Base-by-base conservation (phyloP, 2,888 invertebrate species). In the Eutolmus rufibarbis region DNA sequence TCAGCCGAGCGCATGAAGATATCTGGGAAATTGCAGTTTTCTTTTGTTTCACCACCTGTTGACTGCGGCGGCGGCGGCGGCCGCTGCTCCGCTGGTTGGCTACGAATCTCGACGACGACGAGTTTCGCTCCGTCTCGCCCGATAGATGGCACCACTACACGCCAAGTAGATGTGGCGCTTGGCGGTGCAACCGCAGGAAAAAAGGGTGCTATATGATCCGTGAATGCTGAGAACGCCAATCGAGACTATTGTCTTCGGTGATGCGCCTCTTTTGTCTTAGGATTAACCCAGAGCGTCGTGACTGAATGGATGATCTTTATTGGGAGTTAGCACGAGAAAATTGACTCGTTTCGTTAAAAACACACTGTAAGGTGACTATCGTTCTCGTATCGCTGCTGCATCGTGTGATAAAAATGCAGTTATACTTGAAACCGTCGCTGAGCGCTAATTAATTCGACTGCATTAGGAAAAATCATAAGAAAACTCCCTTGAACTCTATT, bases 11-110 rank as follows among this genome's bases (percentile, higher is more conserved):
- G 74, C 85, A 74, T 57, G 82, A 82, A 85, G 74, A 85, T 40
- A 85, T 85, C 85, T 85, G 85, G 85, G 85, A 85, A 85, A 85
- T 74, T 85, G 74, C 74, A 74, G 85, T 85, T 85, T 84, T 85
- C 85, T 85, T 85, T 74, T 85, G 74, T 85, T 85, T 85, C 46
- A 57, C 82, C 57, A 81, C 81, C 81, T 84, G 84, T 84, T 84
- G 16, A 43, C 37, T 43, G 66, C n/a, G 40, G 43, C 12, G 43
- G 4, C 34, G 28, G 57, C n/a, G 40, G 12, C 43, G 43, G 23
- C 23, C 66, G 66, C 28, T 19, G 23, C 66, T 23, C 23, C 28
- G 23, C 12, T 8, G 37, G 66, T 23, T 84, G 19, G 43, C 43
- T 46, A 1, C 43, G 4, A n/a, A 74, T 74, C 51, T 82, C 40